A percentile compares a stretch with the other conserved stretches of the same genome.
Evolutionary conservation across 2,888 invertebrate species (phyloP).

Genomic region (Danaus chrysippus): DNA sequence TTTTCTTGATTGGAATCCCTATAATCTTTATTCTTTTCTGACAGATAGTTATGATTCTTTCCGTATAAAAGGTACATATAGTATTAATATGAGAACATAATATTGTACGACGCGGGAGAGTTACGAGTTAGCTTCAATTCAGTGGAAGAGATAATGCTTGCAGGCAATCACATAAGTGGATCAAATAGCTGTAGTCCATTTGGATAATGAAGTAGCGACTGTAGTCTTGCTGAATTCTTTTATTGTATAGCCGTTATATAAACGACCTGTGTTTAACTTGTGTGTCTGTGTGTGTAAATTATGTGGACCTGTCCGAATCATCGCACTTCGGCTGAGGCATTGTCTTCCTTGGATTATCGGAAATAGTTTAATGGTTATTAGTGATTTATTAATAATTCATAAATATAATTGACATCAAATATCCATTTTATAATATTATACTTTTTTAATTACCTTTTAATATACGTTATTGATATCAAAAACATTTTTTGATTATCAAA

Average conservation of each 20-base stretch:
- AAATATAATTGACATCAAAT: too few species aligned
- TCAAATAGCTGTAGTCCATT: constrained; percentile 79
- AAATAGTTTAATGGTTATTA: too few species aligned
- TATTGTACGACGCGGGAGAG: constrained; percentile 67
- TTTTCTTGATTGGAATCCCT: too few species aligned
- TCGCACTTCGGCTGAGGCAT: too few species aligned
- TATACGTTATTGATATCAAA: too few species aligned
- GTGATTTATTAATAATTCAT: too few species aligned
- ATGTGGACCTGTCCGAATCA: background rate
- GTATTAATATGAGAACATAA: constrained; percentile 52
- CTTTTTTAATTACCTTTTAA: too few species aligned
- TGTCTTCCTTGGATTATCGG: too few species aligned
- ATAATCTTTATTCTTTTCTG: background rate
- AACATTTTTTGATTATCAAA: too few species aligned
- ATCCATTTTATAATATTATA: too few species aligned
- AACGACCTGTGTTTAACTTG: constrained; percentile 32
- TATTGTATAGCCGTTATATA: constrained; percentile 59
- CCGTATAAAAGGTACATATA: constrained; percentile 42
- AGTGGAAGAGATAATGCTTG: constrained; percentile 74
- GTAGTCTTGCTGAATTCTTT: constrained; percentile 52
- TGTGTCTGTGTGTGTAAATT: background rate
- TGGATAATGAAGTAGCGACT: constrained; percentile 77
- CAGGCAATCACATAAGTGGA: constrained; percentile 79
- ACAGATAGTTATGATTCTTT: background rate
- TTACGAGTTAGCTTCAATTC: constrained; percentile 76